Percentiles rank a stretch among this genome's conserved stretches.
These are phyloP conservation scores for Leptopilina boulardi DNA, from an alignment of 1,140 invertebrate genomes.

Conservation along the genomic window DNA sequence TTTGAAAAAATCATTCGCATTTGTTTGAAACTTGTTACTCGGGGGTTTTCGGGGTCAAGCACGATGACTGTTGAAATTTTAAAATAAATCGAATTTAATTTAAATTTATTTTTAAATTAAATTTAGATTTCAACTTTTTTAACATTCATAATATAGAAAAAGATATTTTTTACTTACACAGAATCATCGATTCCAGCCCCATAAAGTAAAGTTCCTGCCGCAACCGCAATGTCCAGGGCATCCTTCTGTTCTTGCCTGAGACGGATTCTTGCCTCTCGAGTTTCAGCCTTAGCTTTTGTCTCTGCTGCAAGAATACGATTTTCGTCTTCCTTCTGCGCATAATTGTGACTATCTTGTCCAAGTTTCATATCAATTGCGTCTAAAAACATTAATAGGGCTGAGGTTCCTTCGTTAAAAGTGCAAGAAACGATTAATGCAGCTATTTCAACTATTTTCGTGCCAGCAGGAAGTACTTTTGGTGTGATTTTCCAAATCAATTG, in stretches of 20 bases:
- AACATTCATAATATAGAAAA: no score
- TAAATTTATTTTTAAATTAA: no score
- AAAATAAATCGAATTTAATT: no score
- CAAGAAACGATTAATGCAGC: constrained; percentile 15
- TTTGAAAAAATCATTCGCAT: no score
- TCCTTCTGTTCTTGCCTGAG: constrained; percentile 40
- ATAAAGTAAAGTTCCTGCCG: constrained; percentile 34
- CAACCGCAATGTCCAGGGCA: constrained; percentile 36
- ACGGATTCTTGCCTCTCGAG: constrained; percentile 38
- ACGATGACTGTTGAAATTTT: no score
- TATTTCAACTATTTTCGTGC: constrained; percentile 12
- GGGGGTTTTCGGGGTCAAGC: no score
- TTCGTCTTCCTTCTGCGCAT: no score
- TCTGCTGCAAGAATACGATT: constrained; percentile 13
- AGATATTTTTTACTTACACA: constrained; percentile 40
- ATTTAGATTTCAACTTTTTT: no score
- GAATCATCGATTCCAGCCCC: constrained; percentile 45
- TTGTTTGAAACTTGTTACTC: no score
- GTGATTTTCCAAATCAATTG: constrained; percentile 40
- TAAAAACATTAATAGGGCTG: constrained; percentile 38
- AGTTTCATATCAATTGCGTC: constrained; percentile 34
- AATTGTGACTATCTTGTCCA: no score
- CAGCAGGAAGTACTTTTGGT: constrained; percentile 10
- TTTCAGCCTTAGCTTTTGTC: constrained; percentile 35
- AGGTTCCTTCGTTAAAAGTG: constrained; percentile 37